Conservation (phyloP, 1,140 invertebrate genomes). For the Tyrophagus putrescentiae region DNA sequence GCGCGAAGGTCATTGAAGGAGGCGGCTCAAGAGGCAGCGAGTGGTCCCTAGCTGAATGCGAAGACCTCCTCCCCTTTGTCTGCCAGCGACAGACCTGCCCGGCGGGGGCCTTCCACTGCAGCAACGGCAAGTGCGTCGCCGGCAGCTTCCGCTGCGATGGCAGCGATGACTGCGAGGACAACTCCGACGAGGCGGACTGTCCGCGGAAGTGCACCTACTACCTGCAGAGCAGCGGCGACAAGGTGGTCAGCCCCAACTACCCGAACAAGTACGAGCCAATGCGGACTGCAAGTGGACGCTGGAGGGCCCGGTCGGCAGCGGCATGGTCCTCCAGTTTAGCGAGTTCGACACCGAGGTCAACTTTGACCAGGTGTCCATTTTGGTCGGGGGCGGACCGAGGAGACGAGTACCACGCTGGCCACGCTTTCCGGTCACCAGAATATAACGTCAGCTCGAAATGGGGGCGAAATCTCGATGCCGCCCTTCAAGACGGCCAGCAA, state of each 20-base stretch:
- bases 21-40: constrained; percentile 43
- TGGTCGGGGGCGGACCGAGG: constrained; percentile 83
- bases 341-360: constrained; percentile 93
- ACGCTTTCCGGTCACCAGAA: constrained; percentile 72
- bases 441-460: constrained; percentile 52
- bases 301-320: constrained; percentile 85
- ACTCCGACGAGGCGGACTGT: constrained; percentile 78
- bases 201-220: constrained; percentile 64
- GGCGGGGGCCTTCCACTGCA: constrained; percentile 72
- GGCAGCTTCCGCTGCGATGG: constrained; percentile 72
- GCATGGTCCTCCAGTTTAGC: constrained; percentile 81
- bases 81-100: constrained; percentile 81
- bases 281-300: constrained; percentile 92
- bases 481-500: constrained; percentile 85
- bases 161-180: constrained; percentile 80
- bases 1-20: constrained; percentile 42
- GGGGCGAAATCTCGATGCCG: constrained; percentile 38
- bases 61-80: constrained; percentile 81
- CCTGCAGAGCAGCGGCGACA: constrained; percentile 64
- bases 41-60: constrained; percentile 82
- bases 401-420: constrained; percentile 73
- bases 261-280: constrained; percentile 77
- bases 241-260: constrained; percentile 83
- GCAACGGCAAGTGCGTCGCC: constrained; percentile 79
- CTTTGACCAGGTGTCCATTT: constrained; percentile 85